Conservation (phyloP, 2,888 invertebrate species). For the Allygus modestus region DNA sequence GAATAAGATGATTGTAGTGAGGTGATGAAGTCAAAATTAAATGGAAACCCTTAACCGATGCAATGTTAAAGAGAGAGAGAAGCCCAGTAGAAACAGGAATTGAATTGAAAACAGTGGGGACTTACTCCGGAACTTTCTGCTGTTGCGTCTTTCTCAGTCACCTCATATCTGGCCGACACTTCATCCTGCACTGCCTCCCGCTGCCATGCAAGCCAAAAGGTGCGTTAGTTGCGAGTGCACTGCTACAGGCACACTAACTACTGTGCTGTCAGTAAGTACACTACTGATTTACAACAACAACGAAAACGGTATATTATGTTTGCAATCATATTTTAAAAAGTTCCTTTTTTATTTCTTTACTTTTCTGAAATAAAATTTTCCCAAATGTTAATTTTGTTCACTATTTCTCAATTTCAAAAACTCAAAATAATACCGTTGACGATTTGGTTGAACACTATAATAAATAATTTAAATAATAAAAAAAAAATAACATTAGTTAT, state of each 20-base stretch:
- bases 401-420: too few species aligned
- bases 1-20: not conserved
- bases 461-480: too few species aligned
- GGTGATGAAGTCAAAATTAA: not conserved
- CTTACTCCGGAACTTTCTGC: slow-evolving; percentile 53
- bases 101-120: not conserved
- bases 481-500: too few species aligned
- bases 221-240: slow-evolving; percentile 4
- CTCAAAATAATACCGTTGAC: too few species aligned
- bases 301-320: not conserved
- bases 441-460: too few species aligned
- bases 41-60: slow-evolving; percentile 10
- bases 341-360: too few species aligned
- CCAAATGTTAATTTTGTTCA: too few species aligned
- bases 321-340: too few species aligned
- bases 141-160: slow-evolving; percentile 49
- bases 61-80: not conserved
- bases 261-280: slow-evolving; percentile 3
- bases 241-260: not conserved
- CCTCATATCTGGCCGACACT: slow-evolving; percentile 50
- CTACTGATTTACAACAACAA: not conserved
- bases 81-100: not conserved
- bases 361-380: too few species aligned
- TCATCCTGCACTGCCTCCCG: slow-evolving; percentile 29
- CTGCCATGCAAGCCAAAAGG: slow-evolving; percentile 51